phyloP scores from a whole-genome alignment of 2,888 invertebrate genomes.

The Andrena flavipes region DNA sequence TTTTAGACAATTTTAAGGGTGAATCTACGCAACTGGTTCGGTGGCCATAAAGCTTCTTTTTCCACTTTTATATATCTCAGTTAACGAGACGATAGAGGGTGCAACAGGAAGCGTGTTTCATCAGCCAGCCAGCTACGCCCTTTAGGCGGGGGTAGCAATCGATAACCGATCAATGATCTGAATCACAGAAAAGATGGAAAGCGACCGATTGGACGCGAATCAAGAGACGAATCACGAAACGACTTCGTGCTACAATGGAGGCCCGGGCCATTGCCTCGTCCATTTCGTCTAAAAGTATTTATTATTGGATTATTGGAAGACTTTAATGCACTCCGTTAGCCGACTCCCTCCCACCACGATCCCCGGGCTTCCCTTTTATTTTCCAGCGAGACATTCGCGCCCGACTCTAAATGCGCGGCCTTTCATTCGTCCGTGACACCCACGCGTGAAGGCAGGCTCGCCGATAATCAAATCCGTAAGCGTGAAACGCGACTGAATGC shows the following conservation, averaged over 20 bases:
- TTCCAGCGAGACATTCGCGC: constrained; percentile 38
- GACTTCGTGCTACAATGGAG: constrained; percentile 45
- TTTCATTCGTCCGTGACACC: constrained; percentile 23
- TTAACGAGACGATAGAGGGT: too few relatives aligned
- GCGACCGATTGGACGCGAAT: constrained; percentile 49
- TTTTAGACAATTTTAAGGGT: too few relatives aligned
- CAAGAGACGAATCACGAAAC: constrained; percentile 61
- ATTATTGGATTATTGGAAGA: constrained; percentile 79
- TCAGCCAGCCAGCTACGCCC: neutral
- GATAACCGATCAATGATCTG: constrained; percentile 62
- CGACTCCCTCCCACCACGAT: constrained; percentile 22
- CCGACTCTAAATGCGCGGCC: neutral
- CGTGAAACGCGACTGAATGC: constrained; percentile 68
- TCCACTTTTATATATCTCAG: too few relatives aligned
- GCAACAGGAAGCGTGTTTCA: too few relatives aligned
- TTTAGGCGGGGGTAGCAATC: constrained; percentile 37
- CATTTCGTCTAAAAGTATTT: constrained; percentile 79
- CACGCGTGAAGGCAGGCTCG: constrained; percentile 6
- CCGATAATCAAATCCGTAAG: constrained; percentile 69
- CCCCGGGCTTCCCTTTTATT: constrained; percentile 41
- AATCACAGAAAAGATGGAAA: constrained; percentile 51
- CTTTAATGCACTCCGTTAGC: constrained; percentile 73
- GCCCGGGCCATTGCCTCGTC: constrained; percentile 58
- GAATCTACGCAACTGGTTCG: too few relatives aligned
- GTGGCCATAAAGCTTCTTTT: too few relatives aligned